Conservation (phyloP, 2,888 invertebrate genomes). For the Chrysolina americana region DNA sequence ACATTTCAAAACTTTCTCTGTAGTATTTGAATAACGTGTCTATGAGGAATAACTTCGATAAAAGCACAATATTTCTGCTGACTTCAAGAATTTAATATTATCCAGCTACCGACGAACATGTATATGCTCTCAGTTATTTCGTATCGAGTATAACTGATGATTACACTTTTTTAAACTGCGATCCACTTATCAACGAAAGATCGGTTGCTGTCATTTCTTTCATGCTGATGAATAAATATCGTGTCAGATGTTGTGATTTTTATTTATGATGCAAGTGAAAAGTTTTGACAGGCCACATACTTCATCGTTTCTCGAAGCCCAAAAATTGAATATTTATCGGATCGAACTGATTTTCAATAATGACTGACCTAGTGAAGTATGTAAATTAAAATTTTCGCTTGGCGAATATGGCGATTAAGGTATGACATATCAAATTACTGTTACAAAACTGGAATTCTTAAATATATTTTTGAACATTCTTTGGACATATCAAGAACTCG, state of each 20-base stretch:
- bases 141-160: slow-evolving; percentile 11
- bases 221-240: slow-evolving; percentile 16
- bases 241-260: slow-evolving; percentile 25
- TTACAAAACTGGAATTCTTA: no score
- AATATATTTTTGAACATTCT: no score
- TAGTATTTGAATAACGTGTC: no score
- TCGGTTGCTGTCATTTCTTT: slow-evolving; percentile 19
- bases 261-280: slow-evolving; percentile 24
- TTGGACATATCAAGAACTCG: no score
- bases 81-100: no score
- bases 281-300: slow-evolving; percentile 22
- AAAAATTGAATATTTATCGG: slow-evolving; percentile 23
- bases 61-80: no score
- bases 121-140: not conserved
- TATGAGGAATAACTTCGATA: no score
- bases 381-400: not conserved
- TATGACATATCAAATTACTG: no score
- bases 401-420: not conserved
- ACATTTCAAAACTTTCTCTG: no score
- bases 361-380: slow-evolving; percentile 13
- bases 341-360: not conserved
- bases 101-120: not conserved
- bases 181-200: slow-evolving; percentile 23
- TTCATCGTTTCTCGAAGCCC: not conserved
- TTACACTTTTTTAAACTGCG: slow-evolving; percentile 5